Evolutionary conservation across 2,888 invertebrate genomes (phyloP).

Genomic region (Globia sparganii): DNA sequence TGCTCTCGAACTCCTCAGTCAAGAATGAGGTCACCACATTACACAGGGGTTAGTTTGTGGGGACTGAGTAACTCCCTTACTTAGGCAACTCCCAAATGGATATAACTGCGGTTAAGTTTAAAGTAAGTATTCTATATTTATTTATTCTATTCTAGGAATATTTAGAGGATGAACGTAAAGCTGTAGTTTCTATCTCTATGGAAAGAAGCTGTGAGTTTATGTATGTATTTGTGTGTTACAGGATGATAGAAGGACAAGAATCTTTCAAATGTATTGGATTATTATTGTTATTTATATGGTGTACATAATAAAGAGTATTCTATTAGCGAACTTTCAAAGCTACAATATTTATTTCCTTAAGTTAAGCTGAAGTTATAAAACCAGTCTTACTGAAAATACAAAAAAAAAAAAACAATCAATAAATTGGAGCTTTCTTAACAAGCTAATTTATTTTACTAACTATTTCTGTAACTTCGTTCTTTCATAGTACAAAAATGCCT

Average conservation of each 20-base stretch:
- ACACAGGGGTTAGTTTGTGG: constrained; percentile 11
- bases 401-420: no score
- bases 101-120: not conserved
- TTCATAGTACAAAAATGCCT: not conserved
- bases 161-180: not conserved
- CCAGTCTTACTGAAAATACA: not conserved
- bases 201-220: not conserved
- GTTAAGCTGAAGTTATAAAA: not conserved
- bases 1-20: constrained; percentile 13
- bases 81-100: constrained; percentile 20
- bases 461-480: not conserved
- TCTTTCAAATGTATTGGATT: not conserved
- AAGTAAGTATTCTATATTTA: constrained; percentile 15
- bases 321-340: not conserved
- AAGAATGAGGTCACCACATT: constrained; percentile 41
- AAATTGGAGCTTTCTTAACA: not conserved
- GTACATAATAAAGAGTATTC: no score
- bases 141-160: constrained; percentile 3
- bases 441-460: not conserved
- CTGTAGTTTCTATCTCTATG: not conserved
- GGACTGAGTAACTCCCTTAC: constrained; percentile 30
- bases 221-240: no score
- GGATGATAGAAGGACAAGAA: not conserved
- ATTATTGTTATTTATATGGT: no score
- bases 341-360: not conserved